Percentiles rank a stretch among this genome's conserved stretches.
Conservation (phyloP, 1,140 invertebrate genomes). For the Euwallacea similis region DNA sequence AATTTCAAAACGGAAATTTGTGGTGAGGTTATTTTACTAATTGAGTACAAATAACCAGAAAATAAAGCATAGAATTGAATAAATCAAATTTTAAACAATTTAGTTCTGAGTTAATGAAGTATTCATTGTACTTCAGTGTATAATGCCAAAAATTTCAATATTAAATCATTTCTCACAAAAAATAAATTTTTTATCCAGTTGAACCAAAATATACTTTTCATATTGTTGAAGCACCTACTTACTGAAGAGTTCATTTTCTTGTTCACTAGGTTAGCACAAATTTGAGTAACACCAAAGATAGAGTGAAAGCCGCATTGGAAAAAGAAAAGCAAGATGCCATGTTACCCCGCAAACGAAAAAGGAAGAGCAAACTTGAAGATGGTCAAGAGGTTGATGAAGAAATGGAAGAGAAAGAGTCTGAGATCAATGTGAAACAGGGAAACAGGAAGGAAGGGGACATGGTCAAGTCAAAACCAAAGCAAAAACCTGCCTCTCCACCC, state of each 20-base stretch:
- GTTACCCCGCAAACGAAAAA: slow-evolving; percentile 67
- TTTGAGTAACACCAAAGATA: slow-evolving; percentile 66
- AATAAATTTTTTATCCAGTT: too few relatives aligned
- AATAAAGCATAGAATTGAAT: too few relatives aligned
- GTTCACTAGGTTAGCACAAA: slow-evolving; percentile 53
- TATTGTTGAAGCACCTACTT: too few relatives aligned
- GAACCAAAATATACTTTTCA: too few relatives aligned
- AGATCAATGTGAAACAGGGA: neutral
- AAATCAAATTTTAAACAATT: too few relatives aligned
- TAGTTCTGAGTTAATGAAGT: too few relatives aligned
- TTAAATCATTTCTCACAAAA: too few relatives aligned
- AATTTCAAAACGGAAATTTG: too few relatives aligned
- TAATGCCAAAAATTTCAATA: too few relatives aligned
- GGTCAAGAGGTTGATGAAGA: slow-evolving; percentile 44
- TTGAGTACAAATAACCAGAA: too few relatives aligned
- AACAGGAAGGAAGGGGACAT: slow-evolving; percentile 47
- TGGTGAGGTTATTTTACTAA: too few relatives aligned
- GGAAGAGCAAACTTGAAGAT: slow-evolving; percentile 55
- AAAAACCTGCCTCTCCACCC: slow-evolving; percentile 66
- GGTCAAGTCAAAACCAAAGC: slow-evolving; percentile 56
- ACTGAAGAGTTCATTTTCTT: neutral
- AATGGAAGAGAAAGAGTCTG: slow-evolving; percentile 25
- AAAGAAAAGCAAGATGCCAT: slow-evolving; percentile 73
- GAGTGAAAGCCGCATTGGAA: slow-evolving; percentile 74
- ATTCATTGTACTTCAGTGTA: too few relatives aligned